Base-by-base conservation (phyloP, 1,140 invertebrate species). In the Lucilia cuprina region DNA sequence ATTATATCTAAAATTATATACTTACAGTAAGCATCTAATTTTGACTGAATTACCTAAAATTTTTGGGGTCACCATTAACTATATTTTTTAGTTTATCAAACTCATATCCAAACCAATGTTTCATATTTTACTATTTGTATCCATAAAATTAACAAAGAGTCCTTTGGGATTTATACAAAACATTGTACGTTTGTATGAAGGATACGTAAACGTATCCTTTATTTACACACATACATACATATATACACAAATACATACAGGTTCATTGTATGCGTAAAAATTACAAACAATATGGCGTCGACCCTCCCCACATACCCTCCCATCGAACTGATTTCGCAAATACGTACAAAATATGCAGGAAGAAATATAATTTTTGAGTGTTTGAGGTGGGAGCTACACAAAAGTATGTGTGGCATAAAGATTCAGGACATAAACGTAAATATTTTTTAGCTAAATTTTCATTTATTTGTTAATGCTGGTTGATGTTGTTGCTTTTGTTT, bases 81-180 rank as follows among this genome's bases (percentile, higher is more conserved):
- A 5, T 8, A 41, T 41, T 41, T 10, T 41, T 41, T 5, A 41
- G 41, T 8, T 41, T 41, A 0, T 0, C 5, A 2, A 41, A 41
- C 10, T 41, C 41, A 41, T 41, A 41, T 41, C 41, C 41, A 41
- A 41, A 41, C 41, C 41, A 41, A 5, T 41, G 41, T 41, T 7
- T 41, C 41, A 41, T 41, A 41, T 41, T 41, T 41, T 41, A 41
- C 41, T 41, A 41, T 41, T 41, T 41, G 41, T 41, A 41, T 41
- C 41, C 41, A 41, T 41, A 50, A 60, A 80, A 80, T 13, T 7
- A 49, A 49, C 83, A 75, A 84, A 84, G 50, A 25, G 75, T 80
- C 83, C 75, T 84, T 84, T 78, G 83, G 74, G 83, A 84, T 21
- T 50, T 19, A 30, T 9, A 74, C 9, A 74, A 75, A 14, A 30